Evolutionary conservation across 1,140 invertebrate species (phyloP).

Genomic region (Ptiloglossa arizonensis): DNA sequence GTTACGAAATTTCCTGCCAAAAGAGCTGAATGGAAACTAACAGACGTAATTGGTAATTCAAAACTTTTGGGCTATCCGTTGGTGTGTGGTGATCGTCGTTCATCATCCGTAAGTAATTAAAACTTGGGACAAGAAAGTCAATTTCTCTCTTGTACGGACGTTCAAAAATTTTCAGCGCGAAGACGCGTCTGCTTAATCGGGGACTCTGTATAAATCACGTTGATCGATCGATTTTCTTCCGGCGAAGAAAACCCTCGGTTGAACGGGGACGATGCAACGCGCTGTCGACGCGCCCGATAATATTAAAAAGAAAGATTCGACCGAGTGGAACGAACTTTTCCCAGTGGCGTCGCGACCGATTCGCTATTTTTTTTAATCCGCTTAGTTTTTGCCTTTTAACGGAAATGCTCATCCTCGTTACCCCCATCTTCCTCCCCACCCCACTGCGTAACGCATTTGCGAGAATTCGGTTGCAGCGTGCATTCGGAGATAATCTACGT

Average conservation of each 20-base stretch:
- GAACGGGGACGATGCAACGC: not conserved
- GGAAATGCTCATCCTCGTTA: too few relatives aligned
- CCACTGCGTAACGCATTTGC: not conserved
- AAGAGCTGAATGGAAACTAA: not conserved
- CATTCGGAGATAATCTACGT: not conserved
- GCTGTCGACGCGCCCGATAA: not conserved
- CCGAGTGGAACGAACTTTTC: too few relatives aligned
- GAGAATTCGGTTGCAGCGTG: not conserved
- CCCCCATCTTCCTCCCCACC: too few relatives aligned
- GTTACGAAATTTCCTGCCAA: too few relatives aligned
- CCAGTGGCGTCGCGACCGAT: too few relatives aligned
- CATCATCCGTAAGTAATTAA: constrained; percentile 18
- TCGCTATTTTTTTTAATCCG: too few relatives aligned
- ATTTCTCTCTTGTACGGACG: not conserved
- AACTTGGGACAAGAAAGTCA: constrained; percentile 12
- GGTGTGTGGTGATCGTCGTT: too few relatives aligned
- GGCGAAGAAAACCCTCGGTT: not conserved
- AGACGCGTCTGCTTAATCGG: not conserved
- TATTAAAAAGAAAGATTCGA: too few relatives aligned
- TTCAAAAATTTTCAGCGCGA: not conserved
- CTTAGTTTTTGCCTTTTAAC: too few relatives aligned
- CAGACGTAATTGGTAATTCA: not conserved
- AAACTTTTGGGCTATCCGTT: not conserved
- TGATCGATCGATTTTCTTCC: not conserved
- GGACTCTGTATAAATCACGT: not conserved